phyloP scores from a whole-genome alignment of 2,888 invertebrate genomes.

The Smittia sp. region DNA sequence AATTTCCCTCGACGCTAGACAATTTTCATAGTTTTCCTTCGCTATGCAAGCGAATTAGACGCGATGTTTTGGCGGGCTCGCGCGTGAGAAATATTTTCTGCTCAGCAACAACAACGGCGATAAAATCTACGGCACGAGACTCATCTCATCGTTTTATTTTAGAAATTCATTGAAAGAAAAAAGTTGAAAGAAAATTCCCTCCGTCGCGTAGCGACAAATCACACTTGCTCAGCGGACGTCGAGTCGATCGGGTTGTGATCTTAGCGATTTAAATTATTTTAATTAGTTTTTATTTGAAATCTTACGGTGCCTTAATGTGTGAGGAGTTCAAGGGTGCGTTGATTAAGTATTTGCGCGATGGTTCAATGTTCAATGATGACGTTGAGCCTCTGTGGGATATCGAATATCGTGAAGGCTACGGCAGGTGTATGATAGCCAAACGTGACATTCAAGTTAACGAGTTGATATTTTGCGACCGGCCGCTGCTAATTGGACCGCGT shows the following conservation, averaged over 20 bases:
- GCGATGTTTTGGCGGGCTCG: not conserved
- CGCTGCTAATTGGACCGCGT: constrained; percentile 69
- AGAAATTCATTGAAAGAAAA: constrained; percentile 13
- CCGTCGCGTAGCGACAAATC: not conserved
- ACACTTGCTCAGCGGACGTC: not conserved
- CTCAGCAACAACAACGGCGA: not conserved
- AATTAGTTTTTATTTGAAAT: not conserved
- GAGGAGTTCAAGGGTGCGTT: constrained; percentile 27
- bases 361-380: not conserved
- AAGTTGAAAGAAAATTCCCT: not conserved
- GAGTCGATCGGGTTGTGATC: constrained; percentile 14
- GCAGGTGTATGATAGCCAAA: constrained; percentile 69
- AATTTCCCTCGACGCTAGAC: not conserved
- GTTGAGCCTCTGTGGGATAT: constrained; percentile 58
- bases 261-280: constrained; percentile 8
- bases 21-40: constrained; percentile 30
- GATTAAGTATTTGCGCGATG: not conserved
- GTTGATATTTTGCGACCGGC: constrained; percentile 67
- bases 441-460: constrained; percentile 66
- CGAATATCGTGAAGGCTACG: constrained; percentile 60
- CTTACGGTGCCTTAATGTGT: constrained; percentile 13
- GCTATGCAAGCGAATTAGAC: constrained; percentile 18
- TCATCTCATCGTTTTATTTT: constrained; percentile 1
- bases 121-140: constrained; percentile 21
- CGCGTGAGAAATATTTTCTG: constrained; percentile 18